These are phyloP conservation scores for Entosphenus tridentatus DNA, from an alignment of 2,113 vertebrate genomes.

Conservation along the genomic window DNA sequence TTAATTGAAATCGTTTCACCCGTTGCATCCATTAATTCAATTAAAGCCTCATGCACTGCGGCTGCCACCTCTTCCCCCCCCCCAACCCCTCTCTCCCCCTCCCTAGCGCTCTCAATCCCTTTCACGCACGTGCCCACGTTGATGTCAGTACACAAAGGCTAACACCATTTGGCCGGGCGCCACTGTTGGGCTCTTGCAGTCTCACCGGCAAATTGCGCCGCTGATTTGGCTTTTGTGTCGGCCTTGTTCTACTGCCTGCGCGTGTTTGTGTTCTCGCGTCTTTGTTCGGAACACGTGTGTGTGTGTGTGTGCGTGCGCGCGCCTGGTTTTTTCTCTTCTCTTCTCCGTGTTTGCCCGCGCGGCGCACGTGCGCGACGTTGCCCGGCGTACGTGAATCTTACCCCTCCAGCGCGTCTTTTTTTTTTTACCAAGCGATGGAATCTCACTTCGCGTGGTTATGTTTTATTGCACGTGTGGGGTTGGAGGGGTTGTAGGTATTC, in stretches of 20 bases:
- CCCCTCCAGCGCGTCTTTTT: no score
- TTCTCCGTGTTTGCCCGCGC: no score
- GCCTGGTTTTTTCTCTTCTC: no score
- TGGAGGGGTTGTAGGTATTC: no score
- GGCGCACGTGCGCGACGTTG: no score
- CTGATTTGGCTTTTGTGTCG: slow-evolving; percentile 1
- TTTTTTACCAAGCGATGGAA: no score
- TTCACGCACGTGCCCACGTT: neutral
- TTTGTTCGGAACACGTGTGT: neutral
- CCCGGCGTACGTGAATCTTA: no score
- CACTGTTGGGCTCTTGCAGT: neutral
- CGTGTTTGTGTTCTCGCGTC: neutral
- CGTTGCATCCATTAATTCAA: neutral
- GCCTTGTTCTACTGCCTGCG: neutral
- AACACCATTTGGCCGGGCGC: neutral
- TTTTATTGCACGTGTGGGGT: no score
- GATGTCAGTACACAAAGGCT: neutral
- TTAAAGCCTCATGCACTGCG: neutral
- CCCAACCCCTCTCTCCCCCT: neutral
- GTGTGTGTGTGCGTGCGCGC: no score
- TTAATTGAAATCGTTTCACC: slow-evolving; percentile 6
- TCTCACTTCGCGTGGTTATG: no score
- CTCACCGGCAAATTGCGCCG: neutral
- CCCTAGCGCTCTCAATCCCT: neutral
- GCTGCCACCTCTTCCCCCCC: neutral